A percentile compares a stretch with the other conserved stretches of the same genome.
phyloP scores from a whole-genome alignment of 2,888 invertebrate species.

The Synanthedon tipuliformis region DNA sequence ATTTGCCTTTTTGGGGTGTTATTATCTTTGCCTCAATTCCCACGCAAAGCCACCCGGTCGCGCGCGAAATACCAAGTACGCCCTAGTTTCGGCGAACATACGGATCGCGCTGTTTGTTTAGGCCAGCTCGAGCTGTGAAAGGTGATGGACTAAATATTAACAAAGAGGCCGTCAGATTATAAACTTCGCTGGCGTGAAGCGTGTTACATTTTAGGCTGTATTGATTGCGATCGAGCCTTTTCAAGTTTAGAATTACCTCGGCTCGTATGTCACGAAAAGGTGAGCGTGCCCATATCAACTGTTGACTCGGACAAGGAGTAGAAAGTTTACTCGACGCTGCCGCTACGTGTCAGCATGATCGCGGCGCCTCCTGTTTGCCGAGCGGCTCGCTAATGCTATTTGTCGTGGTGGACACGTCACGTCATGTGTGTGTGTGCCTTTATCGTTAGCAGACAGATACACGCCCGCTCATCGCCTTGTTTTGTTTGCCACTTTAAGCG shows the following conservation, averaged over 20 bases:
- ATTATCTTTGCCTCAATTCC: slow-evolving; percentile 61
- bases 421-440: slow-evolving; percentile 57
- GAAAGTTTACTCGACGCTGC: slow-evolving; percentile 23
- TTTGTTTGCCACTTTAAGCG: slow-evolving; percentile 50
- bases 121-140: slow-evolving; percentile 43
- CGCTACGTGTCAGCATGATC: slow-evolving; percentile 46
- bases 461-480: slow-evolving; percentile 47
- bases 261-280: no score
- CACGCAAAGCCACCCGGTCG: slow-evolving; percentile 56
- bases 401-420: slow-evolving; percentile 46
- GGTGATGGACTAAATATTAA: slow-evolving; percentile 57
- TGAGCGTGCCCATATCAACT: slow-evolving; percentile 33
- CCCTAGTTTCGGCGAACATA: slow-evolving; percentile 55
- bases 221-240: slow-evolving; percentile 9
- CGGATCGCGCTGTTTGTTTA: slow-evolving; percentile 65
- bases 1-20: slow-evolving; percentile 62
- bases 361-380: slow-evolving; percentile 50
- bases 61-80: slow-evolving; percentile 68
- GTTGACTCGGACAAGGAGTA: slow-evolving; percentile 26
- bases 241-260: background rate
- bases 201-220: slow-evolving; percentile 28
- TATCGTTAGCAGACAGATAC: slow-evolving; percentile 56
- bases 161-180: slow-evolving; percentile 36
- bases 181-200: slow-evolving; percentile 26
- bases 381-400: slow-evolving; percentile 59